A percentile compares a stretch with the other conserved stretches of the same genome.
phyloP scores from a whole-genome alignment of 1,140 invertebrate genomes.

The Octopus sinensis region DNA sequence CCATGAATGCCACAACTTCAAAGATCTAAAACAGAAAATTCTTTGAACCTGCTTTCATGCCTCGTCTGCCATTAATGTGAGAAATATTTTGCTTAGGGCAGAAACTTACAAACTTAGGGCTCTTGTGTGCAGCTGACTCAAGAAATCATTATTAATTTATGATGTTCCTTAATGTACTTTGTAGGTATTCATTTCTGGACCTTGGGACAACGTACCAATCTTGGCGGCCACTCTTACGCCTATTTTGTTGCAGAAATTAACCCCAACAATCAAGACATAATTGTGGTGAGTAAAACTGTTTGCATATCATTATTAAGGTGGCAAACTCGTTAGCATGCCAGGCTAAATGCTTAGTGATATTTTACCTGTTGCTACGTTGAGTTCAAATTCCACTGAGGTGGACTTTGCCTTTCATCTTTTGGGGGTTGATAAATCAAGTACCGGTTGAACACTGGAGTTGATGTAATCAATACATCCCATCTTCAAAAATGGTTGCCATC shows the following conservation, averaged over 20 bases:
- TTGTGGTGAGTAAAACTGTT: conserved; percentile 67
- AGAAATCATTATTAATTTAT: no score
- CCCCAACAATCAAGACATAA: conserved; percentile 69
- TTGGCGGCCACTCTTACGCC: conserved; percentile 60
- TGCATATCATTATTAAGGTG: not conserved
- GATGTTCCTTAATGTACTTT: conserved; percentile 3
- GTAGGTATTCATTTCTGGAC: conserved; percentile 80
- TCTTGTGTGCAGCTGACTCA: no score
- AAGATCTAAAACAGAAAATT: no score
- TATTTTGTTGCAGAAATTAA: conserved; percentile 75
- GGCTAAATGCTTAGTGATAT: not conserved
- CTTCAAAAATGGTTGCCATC: no score
- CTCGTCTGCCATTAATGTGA: no score
- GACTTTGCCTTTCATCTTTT: not conserved
- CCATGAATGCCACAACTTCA: no score
- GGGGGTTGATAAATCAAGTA: not conserved
- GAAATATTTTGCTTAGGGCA: no score
- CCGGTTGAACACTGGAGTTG: not conserved
- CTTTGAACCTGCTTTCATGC: no score
- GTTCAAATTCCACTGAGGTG: not conserved
- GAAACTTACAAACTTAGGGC: no score
- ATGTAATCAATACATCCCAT: not conserved
- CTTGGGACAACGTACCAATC: conserved; percentile 76
- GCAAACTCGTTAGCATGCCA: no score
- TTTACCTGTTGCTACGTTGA: not conserved